Base-by-base conservation (phyloP, 2,888 invertebrate species). In the Beris chalybata region DNA sequence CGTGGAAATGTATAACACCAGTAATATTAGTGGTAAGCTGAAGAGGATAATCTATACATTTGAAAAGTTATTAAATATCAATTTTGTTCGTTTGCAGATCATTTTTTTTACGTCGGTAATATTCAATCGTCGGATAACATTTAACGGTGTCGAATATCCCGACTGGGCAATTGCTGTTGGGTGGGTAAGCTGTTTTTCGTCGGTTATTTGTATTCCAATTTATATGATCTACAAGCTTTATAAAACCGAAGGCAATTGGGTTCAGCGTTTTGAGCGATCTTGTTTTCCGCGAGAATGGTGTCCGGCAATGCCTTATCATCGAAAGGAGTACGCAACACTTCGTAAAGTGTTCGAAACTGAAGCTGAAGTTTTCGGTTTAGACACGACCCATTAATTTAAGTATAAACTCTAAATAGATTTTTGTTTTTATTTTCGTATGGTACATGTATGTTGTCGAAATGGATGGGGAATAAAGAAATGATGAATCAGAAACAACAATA, bases 201-300 rank as follows among this genome's bases (percentile, higher is more conserved):
- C 95, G 0, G 88, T 93, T 70, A 76, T 88, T 0, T 89, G 88
- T 74, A 91, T 95, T 72, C 95, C 95, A 0, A 74, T 83, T 4
- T 89, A 87, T 75, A 82, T 87, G 69, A 72, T 90, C 2, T 88
- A 85, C 74, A 83, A 83, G 66, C 71, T 84, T 56, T 66, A 74
- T 76, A 15, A 76, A 71, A 73, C 83, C 81, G 72, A 77, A 4
- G 73, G 74, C 0, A 72, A 74, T 0, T 5, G 75, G 4, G 6
- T 73, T 44, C 72, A 79, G 70, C 78, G 81, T 69, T 67, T 85
- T 0, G 72, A 72, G 57, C 75, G 77, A 2, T 71, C 81, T 3
- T 74, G 76, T 4, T 79, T 80, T 29, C 74, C 80, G 4, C 70
- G 75, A 30, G 80, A 82, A 53, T 90, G 89, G 89, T 86, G 87